Conservation (phyloP, 2,113 vertebrate genomes). For the Hemibagrus wyckioides region DNA sequence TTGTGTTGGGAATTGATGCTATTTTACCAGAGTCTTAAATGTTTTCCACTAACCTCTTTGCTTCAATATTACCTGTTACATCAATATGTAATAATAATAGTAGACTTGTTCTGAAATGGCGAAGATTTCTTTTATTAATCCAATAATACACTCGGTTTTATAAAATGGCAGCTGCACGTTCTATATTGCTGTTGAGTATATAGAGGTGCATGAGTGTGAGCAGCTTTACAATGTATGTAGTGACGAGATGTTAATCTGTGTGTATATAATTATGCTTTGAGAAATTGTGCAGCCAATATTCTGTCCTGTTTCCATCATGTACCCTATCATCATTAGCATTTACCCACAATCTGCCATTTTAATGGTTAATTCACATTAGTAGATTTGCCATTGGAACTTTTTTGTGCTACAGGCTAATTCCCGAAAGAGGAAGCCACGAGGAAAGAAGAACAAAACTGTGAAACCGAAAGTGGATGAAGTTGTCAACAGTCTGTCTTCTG, state of each 20-base stretch:
- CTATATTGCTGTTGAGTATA: neutral
- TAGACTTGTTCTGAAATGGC: neutral
- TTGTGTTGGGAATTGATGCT: neutral
- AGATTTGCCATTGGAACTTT: neutral
- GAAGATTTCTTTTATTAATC: neutral
- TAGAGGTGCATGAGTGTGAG: neutral
- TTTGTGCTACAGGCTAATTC: constrained; percentile 80
- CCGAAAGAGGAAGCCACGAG: constrained; percentile 86
- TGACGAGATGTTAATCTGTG: neutral
- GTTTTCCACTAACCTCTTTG: too few relatives aligned
- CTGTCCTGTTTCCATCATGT: neutral
- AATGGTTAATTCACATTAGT: neutral
- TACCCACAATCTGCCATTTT: neutral
- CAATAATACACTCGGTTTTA: neutral
- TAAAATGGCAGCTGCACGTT: neutral
- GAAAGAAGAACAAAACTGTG: constrained; percentile 85
- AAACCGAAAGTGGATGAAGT: constrained; percentile 88
- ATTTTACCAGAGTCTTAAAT: too few relatives aligned
- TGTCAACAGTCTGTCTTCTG: constrained; percentile 89
- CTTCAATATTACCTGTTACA: neutral
- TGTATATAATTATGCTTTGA: neutral
- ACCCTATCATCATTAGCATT: neutral
- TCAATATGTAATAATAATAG: too few relatives aligned
- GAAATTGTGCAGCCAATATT: neutral
- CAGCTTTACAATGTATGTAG: neutral